phyloP scores from a whole-genome alignment of 2,797 vertebrate species.

The Melanogrammus aeglefinus region DNA sequence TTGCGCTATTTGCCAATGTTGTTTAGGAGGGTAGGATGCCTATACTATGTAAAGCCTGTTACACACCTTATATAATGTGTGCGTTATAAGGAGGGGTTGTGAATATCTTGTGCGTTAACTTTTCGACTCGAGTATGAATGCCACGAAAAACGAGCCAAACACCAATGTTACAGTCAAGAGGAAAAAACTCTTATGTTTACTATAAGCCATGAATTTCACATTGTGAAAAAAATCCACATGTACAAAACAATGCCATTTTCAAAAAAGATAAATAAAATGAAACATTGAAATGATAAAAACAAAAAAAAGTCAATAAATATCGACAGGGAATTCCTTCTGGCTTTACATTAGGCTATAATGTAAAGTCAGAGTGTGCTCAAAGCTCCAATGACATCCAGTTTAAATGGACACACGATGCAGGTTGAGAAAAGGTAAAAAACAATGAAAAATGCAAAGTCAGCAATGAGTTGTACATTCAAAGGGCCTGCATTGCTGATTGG shows the following conservation, averaged over 20 bases:
- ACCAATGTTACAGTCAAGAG: slow-evolving; percentile 74
- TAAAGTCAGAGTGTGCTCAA: slow-evolving; percentile 52
- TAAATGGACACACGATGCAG: slow-evolving; percentile 24
- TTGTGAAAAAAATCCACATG: slow-evolving; percentile 90
- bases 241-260: slow-evolving; percentile 89
- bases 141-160: slow-evolving; percentile 21
- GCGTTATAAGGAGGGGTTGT: neutral
- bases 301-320: slow-evolving; percentile 52
- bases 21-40: neutral
- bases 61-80: neutral
- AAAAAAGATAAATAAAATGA: slow-evolving; percentile 56
- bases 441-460: slow-evolving; percentile 78
- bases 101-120: neutral
- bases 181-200: slow-evolving; percentile 96
- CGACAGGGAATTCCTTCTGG: slow-evolving; percentile 55
- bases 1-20: neutral
- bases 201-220: slow-evolving; percentile 95
- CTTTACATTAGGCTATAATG: slow-evolving; percentile 43
- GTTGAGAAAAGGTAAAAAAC: slow-evolving; percentile 33
- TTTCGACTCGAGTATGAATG: neutral
- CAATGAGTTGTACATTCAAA: slow-evolving; percentile 84
- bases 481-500: slow-evolving; percentile 85
- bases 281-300: slow-evolving; percentile 59
- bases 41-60: neutral
- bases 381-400: slow-evolving; percentile 58